phyloP scores from a whole-genome alignment of 2,888 invertebrate genomes.

The Allophyes oxyacanthae region DNA sequence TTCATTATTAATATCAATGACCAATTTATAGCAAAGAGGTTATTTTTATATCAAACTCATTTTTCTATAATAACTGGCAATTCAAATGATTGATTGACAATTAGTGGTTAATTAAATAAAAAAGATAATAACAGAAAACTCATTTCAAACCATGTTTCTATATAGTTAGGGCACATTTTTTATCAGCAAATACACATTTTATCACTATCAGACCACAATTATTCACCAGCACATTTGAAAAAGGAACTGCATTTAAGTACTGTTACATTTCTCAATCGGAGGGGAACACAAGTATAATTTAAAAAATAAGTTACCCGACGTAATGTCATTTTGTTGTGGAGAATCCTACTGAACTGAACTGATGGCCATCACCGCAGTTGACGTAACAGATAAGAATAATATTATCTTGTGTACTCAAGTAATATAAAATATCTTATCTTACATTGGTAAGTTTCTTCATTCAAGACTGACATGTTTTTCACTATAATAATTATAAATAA shows the following conservation, averaged over 20 bases:
- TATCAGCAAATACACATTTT: constrained; percentile 35
- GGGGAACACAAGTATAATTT: constrained; percentile 44
- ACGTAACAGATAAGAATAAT: constrained; percentile 81
- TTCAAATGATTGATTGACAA: constrained; percentile 18
- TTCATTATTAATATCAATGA: constrained; percentile 37
- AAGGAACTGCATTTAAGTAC: constrained; percentile 42
- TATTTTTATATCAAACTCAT: constrained; percentile 2
- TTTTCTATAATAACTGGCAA: constrained; percentile 19
- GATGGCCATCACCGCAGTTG: constrained; percentile 70
- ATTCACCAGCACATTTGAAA: constrained; percentile 49
- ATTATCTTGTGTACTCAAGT: constrained; percentile 76
- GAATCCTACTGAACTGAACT: constrained; percentile 80
- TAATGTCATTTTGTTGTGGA: constrained; percentile 82
- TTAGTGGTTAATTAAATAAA: constrained; percentile 19
- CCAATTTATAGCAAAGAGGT: constrained; percentile 20
- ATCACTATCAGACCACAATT: constrained; percentile 47
- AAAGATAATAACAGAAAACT: constrained; percentile 21
- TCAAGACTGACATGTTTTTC: constrained; percentile 58
- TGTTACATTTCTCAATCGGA: constrained; percentile 28
- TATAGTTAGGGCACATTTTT: constrained; percentile 37
- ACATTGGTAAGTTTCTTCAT: constrained; percentile 64
- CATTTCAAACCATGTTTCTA: constrained; percentile 45
- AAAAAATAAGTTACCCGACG: constrained; percentile 79
- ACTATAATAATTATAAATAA: constrained; percentile 23
- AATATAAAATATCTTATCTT: constrained; percentile 65